These are phyloP conservation scores for Gymnocheta viridis DNA, from an alignment of 2,888 invertebrate genomes.

Conservation along the genomic window DNA sequence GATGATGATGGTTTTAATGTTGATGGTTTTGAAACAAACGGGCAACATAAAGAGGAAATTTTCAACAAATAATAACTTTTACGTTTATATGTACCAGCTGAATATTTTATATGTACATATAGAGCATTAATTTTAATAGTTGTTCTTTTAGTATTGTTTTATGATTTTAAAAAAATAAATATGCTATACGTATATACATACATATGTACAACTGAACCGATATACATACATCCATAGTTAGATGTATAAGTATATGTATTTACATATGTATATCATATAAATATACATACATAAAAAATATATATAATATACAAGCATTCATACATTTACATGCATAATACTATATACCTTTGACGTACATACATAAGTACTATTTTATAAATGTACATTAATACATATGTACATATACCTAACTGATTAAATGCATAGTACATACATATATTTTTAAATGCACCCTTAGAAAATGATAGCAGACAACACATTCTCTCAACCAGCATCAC, in stretches of 20 bases:
- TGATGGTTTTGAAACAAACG: slow-evolving; percentile 25
- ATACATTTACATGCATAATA: slow-evolving; percentile 1
- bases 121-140: slow-evolving; percentile 28
- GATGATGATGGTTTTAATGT: slow-evolving; percentile 20
- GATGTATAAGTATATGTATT: neutral
- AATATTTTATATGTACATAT: slow-evolving; percentile 29
- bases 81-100: slow-evolving; percentile 19
- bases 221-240: neutral
- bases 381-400: slow-evolving; percentile 5
- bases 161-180: slow-evolving; percentile 53
- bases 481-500: neutral
- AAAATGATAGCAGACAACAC: slow-evolving; percentile 14
- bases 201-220: neutral
- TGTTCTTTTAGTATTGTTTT: slow-evolving; percentile 36
- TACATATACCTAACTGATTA: slow-evolving; percentile 17
- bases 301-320: too few relatives aligned
- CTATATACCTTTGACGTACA: slow-evolving; percentile 22
- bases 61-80: slow-evolving; percentile 45
- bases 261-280: neutral
- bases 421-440: slow-evolving; percentile 42
- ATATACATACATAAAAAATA: neutral
- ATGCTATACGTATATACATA: too few relatives aligned
- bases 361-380: neutral
- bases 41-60: slow-evolving; percentile 20
- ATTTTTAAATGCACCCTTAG: slow-evolving; percentile 59